Evolutionary conservation across 2,113 vertebrate genomes (phyloP).

Genomic region (Microtus pennsylvanicus): DNA sequence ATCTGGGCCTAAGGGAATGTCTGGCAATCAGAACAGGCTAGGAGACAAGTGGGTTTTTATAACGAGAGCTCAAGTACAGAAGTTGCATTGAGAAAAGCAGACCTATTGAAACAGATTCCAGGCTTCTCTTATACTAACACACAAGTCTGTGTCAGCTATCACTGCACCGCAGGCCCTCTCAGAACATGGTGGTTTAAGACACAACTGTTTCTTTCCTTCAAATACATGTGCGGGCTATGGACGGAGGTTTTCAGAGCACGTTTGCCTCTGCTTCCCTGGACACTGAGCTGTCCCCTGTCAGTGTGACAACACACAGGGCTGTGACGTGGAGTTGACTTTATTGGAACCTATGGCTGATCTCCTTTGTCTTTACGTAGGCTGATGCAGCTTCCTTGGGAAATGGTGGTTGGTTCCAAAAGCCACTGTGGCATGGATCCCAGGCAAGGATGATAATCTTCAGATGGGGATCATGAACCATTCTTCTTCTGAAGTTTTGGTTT

Average conservation of each 20-base stretch:
- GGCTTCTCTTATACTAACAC: not conserved
- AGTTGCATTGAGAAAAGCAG: not conserved
- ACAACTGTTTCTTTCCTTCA: not conserved
- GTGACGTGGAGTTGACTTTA: not conserved
- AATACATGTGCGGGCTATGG: no score
- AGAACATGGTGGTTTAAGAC: not conserved
- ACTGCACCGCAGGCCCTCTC: no score
- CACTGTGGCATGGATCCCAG: not conserved
- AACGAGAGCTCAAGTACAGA: not conserved
- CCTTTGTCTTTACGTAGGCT: not conserved
- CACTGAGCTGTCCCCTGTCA: not conserved
- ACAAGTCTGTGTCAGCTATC: no score
- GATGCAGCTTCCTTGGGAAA: not conserved
- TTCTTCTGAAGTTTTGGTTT: not conserved
- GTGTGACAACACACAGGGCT: not conserved
- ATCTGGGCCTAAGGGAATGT: not conserved
- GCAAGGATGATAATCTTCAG: no score
- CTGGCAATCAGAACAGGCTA: conserved; percentile 19
- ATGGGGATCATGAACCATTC: not conserved
- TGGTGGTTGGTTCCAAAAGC: not conserved
- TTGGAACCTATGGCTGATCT: no score
- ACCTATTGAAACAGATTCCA: not conserved
- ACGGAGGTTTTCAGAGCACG: not conserved
- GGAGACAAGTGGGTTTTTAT: not conserved
- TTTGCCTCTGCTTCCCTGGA: not conserved